phyloP scores from a whole-genome alignment of 1,140 invertebrate genomes.

The Sarcophaga bullata region DNA sequence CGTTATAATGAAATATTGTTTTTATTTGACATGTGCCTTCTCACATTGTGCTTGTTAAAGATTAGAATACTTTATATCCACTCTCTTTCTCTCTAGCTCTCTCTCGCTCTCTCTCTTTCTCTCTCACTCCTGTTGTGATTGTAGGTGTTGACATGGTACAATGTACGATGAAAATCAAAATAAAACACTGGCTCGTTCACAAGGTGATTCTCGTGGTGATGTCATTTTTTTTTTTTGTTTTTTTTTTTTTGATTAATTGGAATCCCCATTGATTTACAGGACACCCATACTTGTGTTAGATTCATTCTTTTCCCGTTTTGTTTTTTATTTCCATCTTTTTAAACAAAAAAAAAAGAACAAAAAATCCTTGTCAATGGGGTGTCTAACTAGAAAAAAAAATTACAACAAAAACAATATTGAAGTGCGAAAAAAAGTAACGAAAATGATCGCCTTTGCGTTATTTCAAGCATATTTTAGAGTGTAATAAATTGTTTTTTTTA shows the following conservation, averaged over 20 bases:
- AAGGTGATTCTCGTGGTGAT: no score
- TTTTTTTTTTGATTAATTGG: conserved; percentile 9
- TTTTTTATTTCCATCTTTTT: no score
- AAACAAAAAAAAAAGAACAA: background rate
- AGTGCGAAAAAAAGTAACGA: background rate
- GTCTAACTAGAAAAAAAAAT: background rate
- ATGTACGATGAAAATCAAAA: background rate
- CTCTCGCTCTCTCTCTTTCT: no score
- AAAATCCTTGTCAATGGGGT: background rate
- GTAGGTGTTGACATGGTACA: background rate
- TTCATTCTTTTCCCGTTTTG: no score
- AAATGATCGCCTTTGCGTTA: background rate
- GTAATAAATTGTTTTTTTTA: no score
- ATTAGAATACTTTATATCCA: background rate
- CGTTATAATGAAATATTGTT: conserved; percentile 12
- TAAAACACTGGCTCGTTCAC: background rate
- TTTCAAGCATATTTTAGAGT: no score
- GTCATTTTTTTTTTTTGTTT: no score
- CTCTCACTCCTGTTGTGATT: background rate
- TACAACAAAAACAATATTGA: background rate
- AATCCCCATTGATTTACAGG: conserved; percentile 18
- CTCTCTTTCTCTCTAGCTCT: no score
- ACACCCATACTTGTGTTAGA: background rate
- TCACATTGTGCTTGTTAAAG: background rate
- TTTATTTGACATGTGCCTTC: conserved; percentile 12